Base-by-base conservation (phyloP, 2,888 invertebrate species). In the Ophonus ardosiacus region DNA sequence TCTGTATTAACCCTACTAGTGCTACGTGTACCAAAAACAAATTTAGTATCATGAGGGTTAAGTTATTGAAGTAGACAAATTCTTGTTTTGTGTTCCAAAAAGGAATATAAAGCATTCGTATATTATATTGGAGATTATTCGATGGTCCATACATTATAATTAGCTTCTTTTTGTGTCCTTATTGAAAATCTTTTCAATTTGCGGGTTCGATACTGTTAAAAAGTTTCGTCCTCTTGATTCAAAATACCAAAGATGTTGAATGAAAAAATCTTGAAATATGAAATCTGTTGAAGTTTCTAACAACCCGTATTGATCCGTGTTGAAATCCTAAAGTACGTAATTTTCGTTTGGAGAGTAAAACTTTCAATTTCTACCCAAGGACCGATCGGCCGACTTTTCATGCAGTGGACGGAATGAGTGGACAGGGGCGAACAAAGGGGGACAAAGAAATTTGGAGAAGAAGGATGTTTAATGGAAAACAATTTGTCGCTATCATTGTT, bases 251-350 rank as follows among this genome's bases (percentile, higher is more conserved):
- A 13, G 7, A 51, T 51, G 13, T 51, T 51, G 43, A 51, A 51
- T 51, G 43, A 51, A 51, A 43, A 51, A 51, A 51, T 51, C 43
- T 51, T 51, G 43, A 51, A 51, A 51, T 51, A 10, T 10, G 31
- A 31, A 31, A 31, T 31, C 8, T 51, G 43, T 51, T 51, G 43
- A 51, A 51, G 43, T 51, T 51, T 51, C 43, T 51, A 51, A 51
- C 43, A 51, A 51, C 43, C 15, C 57, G 31, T 82, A 82, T 82
- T 82, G 82, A 82, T 82, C 82, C 68, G 10, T 56, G 82, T 81
- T 51, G 51, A 81, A 81, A 81, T 81, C 82, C 82, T 71, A 82
- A 82, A 82, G 82, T 82, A 71, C 71, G 82, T 82, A 82, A 82
- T 82, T 71, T 82, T 71, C 82, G 68, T 82, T 68, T 56, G 57